Percentiles rank a stretch among this genome's conserved stretches.
Conservation (phyloP, 1,140 invertebrate species). For the Drosophila leontia region DNA sequence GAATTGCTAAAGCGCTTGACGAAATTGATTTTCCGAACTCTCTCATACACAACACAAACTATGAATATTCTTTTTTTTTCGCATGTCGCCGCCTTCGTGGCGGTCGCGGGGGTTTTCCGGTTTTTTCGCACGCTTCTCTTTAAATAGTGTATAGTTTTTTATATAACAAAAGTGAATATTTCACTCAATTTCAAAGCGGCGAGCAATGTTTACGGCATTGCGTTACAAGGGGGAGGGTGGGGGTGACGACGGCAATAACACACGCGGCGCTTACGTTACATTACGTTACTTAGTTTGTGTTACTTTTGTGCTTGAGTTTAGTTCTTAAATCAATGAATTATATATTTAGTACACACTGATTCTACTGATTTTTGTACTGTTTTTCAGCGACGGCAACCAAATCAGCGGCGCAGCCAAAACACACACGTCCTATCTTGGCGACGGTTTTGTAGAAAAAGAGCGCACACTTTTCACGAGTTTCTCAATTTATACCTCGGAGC, state of each 20-base stretch:
- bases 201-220: conserved; percentile 29
- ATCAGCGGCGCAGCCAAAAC: conserved; percentile 45
- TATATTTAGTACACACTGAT: conserved; percentile 30
- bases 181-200: conserved; percentile 19
- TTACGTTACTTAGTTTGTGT: conserved; percentile 6
- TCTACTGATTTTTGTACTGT: conserved; percentile 31
- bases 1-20: conserved; percentile 17
- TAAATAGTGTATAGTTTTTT: conserved; percentile 48
- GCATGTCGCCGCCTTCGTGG: conserved; percentile 39
- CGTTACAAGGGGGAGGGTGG: not conserved
- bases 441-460: conserved; percentile 73
- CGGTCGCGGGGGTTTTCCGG: conserved; percentile 33
- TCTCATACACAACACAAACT: conserved; percentile 6
- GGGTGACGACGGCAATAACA: not conserved
- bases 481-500: conserved; percentile 57
- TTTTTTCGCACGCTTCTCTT: conserved; percentile 34
- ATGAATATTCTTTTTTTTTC: conserved; percentile 18
- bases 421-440: conserved; percentile 68
- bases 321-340: conserved; percentile 26
- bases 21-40: conserved; percentile 67
- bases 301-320: not conserved
- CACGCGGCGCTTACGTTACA: conserved; percentile 15
- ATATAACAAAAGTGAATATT: conserved; percentile 70
- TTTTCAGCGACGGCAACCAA: conserved; percentile 67
- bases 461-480: conserved; percentile 42